Percentiles rank a stretch among this genome's conserved stretches.
phyloP scores from a whole-genome alignment of 1,140 invertebrate genomes.

The Catajapyx aquilonaris region DNA sequence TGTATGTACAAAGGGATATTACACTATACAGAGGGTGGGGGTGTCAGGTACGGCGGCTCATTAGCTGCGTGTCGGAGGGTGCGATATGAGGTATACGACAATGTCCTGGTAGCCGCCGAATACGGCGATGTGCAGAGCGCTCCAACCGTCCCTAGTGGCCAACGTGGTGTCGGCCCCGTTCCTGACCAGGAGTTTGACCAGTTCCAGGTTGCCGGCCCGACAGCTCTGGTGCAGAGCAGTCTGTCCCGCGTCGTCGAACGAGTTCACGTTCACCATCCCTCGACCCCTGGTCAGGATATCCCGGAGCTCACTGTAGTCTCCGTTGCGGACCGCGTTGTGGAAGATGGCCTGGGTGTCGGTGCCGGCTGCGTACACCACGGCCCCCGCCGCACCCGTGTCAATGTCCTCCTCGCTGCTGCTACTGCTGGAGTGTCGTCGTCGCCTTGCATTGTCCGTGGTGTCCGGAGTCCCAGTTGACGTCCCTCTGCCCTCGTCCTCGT shows the following conservation, averaged over 20 bases:
- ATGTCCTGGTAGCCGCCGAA: constrained; percentile 26
- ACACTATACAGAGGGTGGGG: too few species aligned
- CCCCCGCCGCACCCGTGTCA: too few species aligned
- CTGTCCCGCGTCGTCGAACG: constrained; percentile 25
- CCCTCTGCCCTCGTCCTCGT: too few species aligned
- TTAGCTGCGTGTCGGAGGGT: too few species aligned
- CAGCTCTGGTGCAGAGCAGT: constrained; percentile 27
- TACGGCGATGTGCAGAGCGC: constrained; percentile 27
- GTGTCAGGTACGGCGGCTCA: too few species aligned
- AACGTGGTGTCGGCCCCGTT: constrained; percentile 26
- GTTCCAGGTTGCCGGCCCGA: constrained; percentile 26
- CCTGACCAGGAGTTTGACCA: constrained; percentile 26
- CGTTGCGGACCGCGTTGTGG: background rate
- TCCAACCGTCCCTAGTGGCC: constrained; percentile 28
- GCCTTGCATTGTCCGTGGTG: too few species aligned
- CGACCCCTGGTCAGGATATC: background rate
- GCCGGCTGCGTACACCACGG: too few species aligned
- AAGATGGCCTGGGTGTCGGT: background rate
- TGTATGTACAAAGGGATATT: too few species aligned
- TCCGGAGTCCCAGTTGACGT: too few species aligned
- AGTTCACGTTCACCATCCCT: constrained; percentile 21
- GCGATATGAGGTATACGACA: constrained; percentile 19
- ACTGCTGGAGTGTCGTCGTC: too few species aligned
- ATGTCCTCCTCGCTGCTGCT: too few species aligned
- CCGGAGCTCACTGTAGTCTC: background rate